Conservation (phyloP, 2,797 vertebrate genomes). For the Acestrorhynchus altus region DNA sequence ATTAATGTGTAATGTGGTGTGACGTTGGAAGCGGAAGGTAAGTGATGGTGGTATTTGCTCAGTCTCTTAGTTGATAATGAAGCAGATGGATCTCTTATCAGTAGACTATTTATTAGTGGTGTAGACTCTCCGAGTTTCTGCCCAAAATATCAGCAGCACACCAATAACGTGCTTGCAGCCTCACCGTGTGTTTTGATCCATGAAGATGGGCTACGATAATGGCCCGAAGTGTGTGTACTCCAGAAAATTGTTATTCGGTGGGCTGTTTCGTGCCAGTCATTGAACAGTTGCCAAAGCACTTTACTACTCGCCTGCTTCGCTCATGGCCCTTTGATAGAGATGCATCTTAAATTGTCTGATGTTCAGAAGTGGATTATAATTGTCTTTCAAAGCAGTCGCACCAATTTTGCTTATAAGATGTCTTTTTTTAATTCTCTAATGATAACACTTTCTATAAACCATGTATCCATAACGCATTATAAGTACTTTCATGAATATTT, state of each 20-base stretch:
- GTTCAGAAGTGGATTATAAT: no score
- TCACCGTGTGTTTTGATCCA: neutral
- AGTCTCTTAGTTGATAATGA: neutral
- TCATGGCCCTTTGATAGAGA: no score
- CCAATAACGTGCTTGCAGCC: neutral
- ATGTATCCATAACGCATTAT: no score
- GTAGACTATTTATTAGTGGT: neutral
- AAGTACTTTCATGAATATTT: no score
- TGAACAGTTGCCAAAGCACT: no score
- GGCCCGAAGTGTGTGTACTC: neutral
- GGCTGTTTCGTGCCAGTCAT: no score
- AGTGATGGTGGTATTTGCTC: neutral
- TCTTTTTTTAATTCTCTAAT: no score
- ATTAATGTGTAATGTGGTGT: neutral
- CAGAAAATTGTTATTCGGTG: neutral
- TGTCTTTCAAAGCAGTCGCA: no score
- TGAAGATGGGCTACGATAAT: neutral
- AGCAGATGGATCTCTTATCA: conserved; percentile 4
- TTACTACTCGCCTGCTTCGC: no score
- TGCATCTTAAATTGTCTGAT: no score
- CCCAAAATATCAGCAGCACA: neutral
- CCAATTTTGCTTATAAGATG: no score
- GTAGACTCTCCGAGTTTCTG: neutral
- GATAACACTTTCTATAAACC: no score
- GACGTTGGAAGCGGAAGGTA: neutral